Conservation (phyloP, 2,888 invertebrate genomes). For the Prenolepis imparis region DNA sequence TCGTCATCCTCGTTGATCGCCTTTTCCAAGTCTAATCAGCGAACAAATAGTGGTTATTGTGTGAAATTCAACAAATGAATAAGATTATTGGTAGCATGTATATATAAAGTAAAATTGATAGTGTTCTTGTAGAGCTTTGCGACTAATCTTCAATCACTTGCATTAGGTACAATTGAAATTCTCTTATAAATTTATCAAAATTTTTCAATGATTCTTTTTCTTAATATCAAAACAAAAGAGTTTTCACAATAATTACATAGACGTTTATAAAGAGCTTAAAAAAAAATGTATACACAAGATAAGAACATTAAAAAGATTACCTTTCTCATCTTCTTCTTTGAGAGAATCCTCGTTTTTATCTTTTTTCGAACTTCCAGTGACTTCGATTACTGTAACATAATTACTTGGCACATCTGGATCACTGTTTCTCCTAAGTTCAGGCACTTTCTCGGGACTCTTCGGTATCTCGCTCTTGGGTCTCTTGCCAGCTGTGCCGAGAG, state of each 20-base stretch:
- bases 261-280: background rate
- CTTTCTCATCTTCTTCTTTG: conserved; percentile 86
- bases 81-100: background rate
- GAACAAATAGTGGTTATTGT: background rate
- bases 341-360: conserved; percentile 87
- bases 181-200: background rate
- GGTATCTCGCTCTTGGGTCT: conserved; percentile 85
- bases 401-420: conserved; percentile 88
- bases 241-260: background rate
- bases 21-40: conserved; percentile 82
- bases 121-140: background rate
- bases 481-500: conserved; percentile 79
- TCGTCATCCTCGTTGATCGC: conserved; percentile 83
- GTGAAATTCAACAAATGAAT: background rate
- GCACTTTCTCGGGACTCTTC: conserved; percentile 83
- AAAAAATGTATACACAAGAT: background rate
- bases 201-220: background rate
- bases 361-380: conserved; percentile 89
- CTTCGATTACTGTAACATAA: conserved; percentile 96
- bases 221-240: background rate
- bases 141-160: background rate
- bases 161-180: conserved; percentile 5
- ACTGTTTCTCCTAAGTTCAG: conserved; percentile 84
- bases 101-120: background rate
- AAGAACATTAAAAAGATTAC: conserved; percentile 75